Evolutionary conservation across 2,888 invertebrate species (phyloP).

Genomic region (Timandra comae): DNA sequence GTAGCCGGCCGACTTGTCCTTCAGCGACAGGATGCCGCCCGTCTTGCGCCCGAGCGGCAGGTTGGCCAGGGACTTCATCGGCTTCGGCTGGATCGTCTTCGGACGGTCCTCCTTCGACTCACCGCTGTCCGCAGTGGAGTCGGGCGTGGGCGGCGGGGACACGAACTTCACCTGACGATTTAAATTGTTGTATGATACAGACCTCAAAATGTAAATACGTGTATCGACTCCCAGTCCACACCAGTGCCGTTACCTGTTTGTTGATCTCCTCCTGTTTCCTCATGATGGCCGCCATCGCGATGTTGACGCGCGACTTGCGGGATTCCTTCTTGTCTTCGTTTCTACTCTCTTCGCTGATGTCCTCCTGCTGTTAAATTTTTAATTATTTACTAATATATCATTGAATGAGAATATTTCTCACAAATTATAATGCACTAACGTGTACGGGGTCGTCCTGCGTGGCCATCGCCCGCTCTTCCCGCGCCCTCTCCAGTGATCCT

Average conservation of each 20-base stretch:
- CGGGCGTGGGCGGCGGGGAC: constrained; percentile 68
- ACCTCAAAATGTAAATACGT: too few species aligned
- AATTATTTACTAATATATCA: neutral
- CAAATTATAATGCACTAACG: too few species aligned
- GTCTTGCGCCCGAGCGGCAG: constrained; percentile 65
- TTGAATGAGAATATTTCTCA: neutral
- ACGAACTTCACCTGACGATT: constrained; percentile 73
- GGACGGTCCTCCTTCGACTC: constrained; percentile 54
- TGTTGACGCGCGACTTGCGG: constrained; percentile 82
- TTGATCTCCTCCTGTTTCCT: constrained; percentile 82
- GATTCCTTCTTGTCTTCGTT: constrained; percentile 58
- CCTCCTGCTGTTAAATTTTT: constrained; percentile 30
- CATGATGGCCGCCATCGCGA: constrained; percentile 87
- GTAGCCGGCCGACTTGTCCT: constrained; percentile 71
- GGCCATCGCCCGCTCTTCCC: constrained; percentile 77
- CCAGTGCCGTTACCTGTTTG: constrained; percentile 81
- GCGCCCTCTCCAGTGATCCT: constrained; percentile 81
- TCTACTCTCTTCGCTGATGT: constrained; percentile 34
- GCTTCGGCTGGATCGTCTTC: constrained; percentile 58
- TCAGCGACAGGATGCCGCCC: constrained; percentile 70
- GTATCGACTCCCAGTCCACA: too few species aligned
- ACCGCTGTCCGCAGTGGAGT: constrained; percentile 38
- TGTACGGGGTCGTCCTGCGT: constrained; percentile 37
- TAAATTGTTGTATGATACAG: too few species aligned
- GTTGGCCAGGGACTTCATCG: constrained; percentile 60